phyloP scores from a whole-genome alignment of 2,113 vertebrate genomes.

The Meles meles region DNA sequence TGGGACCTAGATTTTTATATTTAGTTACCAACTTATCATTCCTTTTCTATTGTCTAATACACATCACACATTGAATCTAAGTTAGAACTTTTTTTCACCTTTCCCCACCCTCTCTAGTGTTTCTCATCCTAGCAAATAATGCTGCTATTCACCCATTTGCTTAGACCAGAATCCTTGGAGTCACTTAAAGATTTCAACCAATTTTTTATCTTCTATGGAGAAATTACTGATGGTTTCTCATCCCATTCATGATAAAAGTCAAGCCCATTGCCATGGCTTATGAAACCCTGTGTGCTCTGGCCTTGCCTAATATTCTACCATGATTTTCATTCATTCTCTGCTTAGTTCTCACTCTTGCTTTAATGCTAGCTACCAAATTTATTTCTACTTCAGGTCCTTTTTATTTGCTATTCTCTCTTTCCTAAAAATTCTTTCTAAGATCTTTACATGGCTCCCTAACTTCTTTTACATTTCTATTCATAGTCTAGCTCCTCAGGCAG shows the following conservation, averaged over 20 bases:
- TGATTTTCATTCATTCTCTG: neutral
- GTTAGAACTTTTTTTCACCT: neutral
- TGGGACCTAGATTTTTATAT: neutral
- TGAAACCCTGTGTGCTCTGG: neutral
- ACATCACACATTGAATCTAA: neutral
- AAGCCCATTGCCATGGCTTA: neutral
- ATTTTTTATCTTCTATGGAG: neutral
- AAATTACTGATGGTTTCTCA: neutral
- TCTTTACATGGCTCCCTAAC: neutral
- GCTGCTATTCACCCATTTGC: neutral
- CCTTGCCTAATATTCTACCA: neutral
- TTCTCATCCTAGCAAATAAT: neutral
- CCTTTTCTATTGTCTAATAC: neutral
- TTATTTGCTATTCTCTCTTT: neutral
- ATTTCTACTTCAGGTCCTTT: neutral
- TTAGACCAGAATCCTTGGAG: neutral
- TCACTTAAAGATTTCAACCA: neutral
- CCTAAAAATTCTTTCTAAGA: neutral
- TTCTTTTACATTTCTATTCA: neutral
- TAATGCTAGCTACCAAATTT: neutral
- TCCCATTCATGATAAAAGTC: neutral
- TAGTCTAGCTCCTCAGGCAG: neutral
- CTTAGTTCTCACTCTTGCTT: neutral
- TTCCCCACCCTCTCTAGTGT: neutral
- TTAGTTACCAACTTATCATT: neutral